Percentiles rank a stretch among this genome's conserved stretches.
phyloP scores from a whole-genome alignment of 2,797 vertebrate species.

The Hippoglossus hippoglossus region DNA sequence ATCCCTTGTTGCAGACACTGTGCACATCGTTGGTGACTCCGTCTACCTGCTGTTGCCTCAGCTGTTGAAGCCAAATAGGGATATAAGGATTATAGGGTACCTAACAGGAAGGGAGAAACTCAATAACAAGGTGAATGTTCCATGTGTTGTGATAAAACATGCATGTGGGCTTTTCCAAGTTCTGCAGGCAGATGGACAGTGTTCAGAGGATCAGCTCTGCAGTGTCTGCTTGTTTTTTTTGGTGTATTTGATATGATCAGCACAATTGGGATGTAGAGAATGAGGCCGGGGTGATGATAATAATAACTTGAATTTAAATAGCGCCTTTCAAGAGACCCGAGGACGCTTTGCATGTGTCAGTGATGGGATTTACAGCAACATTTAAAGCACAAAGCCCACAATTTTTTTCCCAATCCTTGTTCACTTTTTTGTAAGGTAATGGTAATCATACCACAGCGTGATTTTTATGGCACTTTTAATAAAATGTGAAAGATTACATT shows the following conservation, averaged over 20 bases:
- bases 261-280: too few species aligned
- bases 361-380: too few species aligned
- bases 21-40: neutral
- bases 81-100: neutral
- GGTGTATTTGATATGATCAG: neutral
- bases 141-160: neutral
- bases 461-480: neutral
- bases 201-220: neutral
- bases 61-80: neutral
- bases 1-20: neutral
- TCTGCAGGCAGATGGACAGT: neutral
- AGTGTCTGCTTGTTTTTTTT: neutral
- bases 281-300: too few species aligned
- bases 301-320: too few species aligned
- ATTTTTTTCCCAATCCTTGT: neutral
- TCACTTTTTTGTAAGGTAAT: neutral
- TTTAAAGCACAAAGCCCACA: too few species aligned
- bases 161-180: too few species aligned
- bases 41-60: too few species aligned
- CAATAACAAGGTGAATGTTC: too few species aligned
- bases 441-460: neutral
- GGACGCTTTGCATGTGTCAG: too few species aligned
- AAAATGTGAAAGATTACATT: conserved; percentile 4
- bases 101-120: neutral
- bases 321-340: too few species aligned